Evolutionary conservation across 2,797 vertebrate species (phyloP).

Genomic region (Limosa lapponica): DNA sequence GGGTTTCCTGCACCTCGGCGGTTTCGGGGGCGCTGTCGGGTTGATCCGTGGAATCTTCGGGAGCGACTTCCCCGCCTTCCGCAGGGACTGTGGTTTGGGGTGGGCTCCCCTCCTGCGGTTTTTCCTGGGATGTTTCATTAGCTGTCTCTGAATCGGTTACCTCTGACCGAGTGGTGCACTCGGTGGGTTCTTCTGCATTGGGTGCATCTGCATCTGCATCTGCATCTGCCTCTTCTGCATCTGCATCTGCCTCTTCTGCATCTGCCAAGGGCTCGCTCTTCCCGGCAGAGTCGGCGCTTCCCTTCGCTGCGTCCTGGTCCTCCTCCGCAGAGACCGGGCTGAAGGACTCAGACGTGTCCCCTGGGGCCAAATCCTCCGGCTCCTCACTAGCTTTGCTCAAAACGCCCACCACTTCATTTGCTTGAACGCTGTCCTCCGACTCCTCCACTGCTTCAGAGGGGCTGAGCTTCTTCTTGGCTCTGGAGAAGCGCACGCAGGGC

Average conservation of each 20-base stretch:
- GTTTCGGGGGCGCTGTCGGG: not conserved
- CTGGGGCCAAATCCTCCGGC: not conserved
- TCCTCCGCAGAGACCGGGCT: not conserved
- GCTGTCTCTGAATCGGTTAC: slow-evolving; percentile 18
- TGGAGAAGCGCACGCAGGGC: slow-evolving; percentile 76
- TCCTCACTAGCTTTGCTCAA: slow-evolving; percentile 43
- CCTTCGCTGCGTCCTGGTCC: not conserved
- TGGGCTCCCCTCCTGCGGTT: slow-evolving; percentile 7
- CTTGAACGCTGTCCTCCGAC: slow-evolving; percentile 16
- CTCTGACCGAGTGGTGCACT: not conserved
- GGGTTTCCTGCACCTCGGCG: slow-evolving; percentile 12
- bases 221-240: too few relatives aligned
- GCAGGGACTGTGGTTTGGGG: not conserved
- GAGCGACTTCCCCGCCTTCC: not conserved
- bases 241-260: too few relatives aligned
- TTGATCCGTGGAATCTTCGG: not conserved
- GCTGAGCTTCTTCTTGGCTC: slow-evolving; percentile 59
- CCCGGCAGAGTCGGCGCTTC: not conserved
- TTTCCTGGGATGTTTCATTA: slow-evolving; percentile 29
- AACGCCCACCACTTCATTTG: slow-evolving; percentile 11
- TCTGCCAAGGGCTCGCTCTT: slow-evolving; percentile 55
- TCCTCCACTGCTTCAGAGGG: slow-evolving; percentile 66
- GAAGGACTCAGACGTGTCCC: not conserved
- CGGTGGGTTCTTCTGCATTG: not conserved
- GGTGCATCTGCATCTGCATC: too few relatives aligned